phyloP scores from a whole-genome alignment of 2,113 vertebrate genomes.

The Tragelaphus strepsiceros region DNA sequence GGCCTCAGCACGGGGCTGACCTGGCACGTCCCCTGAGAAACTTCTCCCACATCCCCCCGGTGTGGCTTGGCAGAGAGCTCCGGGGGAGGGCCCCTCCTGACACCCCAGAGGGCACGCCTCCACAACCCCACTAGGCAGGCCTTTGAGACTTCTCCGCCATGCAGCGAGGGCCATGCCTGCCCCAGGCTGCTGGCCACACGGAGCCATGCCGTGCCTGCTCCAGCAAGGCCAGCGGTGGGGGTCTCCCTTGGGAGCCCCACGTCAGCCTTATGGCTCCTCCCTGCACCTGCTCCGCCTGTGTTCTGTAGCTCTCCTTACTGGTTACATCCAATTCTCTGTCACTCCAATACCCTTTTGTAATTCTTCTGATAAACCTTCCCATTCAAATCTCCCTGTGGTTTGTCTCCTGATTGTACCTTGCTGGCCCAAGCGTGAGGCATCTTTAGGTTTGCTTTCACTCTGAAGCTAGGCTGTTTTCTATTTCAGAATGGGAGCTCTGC shows the following conservation, averaged over 20 bases:
- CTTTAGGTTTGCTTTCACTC: background rate
- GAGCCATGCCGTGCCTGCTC: fast-evolving
- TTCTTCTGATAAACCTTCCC: background rate
- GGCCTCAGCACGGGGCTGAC: background rate
- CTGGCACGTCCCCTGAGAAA: background rate
- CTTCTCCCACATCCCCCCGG: background rate
- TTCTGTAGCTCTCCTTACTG: fast-evolving
- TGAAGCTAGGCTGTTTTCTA: background rate
- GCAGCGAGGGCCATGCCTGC: background rate
- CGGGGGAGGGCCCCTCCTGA: background rate
- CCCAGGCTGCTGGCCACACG: fast-evolving
- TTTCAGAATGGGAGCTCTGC: background rate
- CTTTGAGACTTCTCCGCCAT: fast-evolving
- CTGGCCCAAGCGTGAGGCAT: fast-evolving
- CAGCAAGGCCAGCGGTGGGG: background rate
- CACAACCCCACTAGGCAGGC: background rate
- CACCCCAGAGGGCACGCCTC: background rate
- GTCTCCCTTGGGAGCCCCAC: too few species aligned
- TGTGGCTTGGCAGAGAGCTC: background rate
- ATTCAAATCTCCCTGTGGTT: background rate
- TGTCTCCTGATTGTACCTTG: background rate
- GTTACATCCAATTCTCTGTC: background rate
- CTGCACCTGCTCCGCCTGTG: fast-evolving
- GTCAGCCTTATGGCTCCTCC: background rate
- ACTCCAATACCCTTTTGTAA: background rate